These are phyloP conservation scores for Tiliqua scincoides DNA, from an alignment of 2,113 vertebrate species.

Conservation along the genomic window DNA sequence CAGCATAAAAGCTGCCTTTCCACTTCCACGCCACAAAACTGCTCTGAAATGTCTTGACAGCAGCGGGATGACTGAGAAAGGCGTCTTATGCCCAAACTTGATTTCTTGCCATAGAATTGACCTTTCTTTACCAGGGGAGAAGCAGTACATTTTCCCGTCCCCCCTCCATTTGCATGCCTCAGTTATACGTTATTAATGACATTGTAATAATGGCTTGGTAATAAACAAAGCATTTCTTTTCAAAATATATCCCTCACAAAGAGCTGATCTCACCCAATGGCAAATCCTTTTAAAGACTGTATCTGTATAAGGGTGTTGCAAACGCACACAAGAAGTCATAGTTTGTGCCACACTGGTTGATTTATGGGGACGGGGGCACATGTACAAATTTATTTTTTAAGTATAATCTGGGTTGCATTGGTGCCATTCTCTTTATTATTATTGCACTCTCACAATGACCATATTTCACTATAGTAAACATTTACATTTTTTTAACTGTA, in stretches of 20 bases:
- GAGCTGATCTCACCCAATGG: conserved; percentile 56
- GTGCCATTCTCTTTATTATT: conserved; percentile 34
- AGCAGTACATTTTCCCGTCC: conserved; percentile 39
- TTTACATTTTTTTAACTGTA: conserved; percentile 76
- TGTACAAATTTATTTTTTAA: conserved; percentile 60
- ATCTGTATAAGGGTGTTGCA: conserved; percentile 56
- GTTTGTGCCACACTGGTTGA: conserved; percentile 57
- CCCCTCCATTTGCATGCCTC: conserved; percentile 64
- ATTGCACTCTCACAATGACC: conserved; percentile 59
- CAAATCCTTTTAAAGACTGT: conserved; percentile 65
- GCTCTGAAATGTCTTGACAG: conserved; percentile 68
- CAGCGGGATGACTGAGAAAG: conserved; percentile 72
- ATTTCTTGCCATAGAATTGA: conserved; percentile 83
- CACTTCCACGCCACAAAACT: conserved; percentile 66
- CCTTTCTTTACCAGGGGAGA: conserved; percentile 75
- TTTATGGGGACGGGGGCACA: conserved; percentile 58
- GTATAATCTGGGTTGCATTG: conserved; percentile 71
- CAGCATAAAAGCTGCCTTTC: conserved; percentile 66
- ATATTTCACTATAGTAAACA: conserved; percentile 68
- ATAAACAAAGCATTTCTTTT: conserved; percentile 67
- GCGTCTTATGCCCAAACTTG: conserved; percentile 65
- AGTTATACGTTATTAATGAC: conserved; percentile 66
- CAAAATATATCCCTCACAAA: conserved; percentile 65
- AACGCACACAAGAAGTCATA: conserved; percentile 62
- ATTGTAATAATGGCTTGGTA: conserved; percentile 56